Conservation (phyloP, 2,797 vertebrate genomes). For the Pitangus sulphuratus region DNA sequence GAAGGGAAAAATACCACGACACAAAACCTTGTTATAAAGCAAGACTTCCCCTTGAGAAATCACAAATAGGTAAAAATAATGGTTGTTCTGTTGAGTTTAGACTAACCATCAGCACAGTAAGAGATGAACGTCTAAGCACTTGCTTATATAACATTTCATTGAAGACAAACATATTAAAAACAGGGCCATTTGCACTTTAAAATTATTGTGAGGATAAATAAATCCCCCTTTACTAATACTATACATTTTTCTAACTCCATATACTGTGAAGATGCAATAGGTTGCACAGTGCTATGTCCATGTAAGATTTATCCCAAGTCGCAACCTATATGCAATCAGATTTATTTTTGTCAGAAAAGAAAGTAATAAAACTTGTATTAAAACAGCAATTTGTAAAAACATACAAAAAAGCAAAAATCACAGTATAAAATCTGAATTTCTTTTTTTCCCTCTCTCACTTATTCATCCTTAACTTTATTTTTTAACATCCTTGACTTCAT, state of each 20-base stretch:
- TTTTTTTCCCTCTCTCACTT: neutral
- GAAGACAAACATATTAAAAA: neutral
- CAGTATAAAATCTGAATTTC: neutral
- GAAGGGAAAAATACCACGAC: neutral
- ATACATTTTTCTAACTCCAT: neutral
- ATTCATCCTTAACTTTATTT: neutral
- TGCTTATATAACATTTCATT: neutral
- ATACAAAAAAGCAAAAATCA: neutral
- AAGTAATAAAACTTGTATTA: neutral
- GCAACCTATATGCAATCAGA: neutral
- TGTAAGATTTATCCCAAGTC: neutral
- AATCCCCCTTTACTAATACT: neutral
- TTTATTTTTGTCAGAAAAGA: neutral
- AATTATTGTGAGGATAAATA: neutral
- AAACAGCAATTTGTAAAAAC: neutral
- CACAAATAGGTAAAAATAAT: neutral
- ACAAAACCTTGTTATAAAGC: neutral
- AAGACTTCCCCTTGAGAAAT: slow-evolving; percentile 10
- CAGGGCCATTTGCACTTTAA: neutral
- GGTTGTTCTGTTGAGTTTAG: neutral
- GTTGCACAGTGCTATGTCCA: neutral
- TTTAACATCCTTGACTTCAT: neutral
- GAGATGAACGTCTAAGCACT: neutral
- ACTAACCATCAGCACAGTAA: slow-evolving; percentile 10
- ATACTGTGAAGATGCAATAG: neutral